Evolutionary conservation across 2,888 invertebrate genomes (phyloP).

Genomic region (Catocala sponsa): DNA sequence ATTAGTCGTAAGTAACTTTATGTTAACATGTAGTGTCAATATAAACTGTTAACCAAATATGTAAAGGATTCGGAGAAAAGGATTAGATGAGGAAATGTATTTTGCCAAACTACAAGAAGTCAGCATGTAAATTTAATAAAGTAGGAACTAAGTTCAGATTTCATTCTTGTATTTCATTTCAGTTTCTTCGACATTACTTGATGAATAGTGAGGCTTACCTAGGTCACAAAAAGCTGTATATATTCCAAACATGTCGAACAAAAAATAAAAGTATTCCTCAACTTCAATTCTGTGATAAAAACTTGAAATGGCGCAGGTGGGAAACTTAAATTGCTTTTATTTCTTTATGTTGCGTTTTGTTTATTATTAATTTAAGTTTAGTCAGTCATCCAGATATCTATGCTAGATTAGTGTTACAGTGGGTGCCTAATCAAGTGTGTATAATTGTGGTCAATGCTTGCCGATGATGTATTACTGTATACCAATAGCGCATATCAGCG

Average conservation of each 20-base stretch:
- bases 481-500: not conserved
- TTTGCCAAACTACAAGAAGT: constrained; percentile 3
- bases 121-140: not conserved
- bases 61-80: not conserved
- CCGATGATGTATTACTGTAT: constrained; percentile 5
- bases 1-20: not conserved
- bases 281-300: not conserved
- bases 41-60: not conserved
- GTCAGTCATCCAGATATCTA: constrained; percentile 4
- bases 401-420: constrained; percentile 4
- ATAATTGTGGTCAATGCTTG: constrained; percentile 9
- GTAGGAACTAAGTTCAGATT: not conserved
- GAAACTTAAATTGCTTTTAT: not conserved
- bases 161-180: constrained; percentile 2
- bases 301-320: not conserved
- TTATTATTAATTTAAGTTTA: constrained; percentile 14
- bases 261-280: no score
- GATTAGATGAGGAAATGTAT: not conserved
- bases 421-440: constrained; percentile 15
- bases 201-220: not conserved
- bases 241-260: not conserved
- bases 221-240: not conserved
- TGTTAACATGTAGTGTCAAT: not conserved
- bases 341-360: not conserved
- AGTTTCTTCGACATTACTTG: not conserved